phyloP scores from a whole-genome alignment of 2,797 vertebrate genomes.

The Sebastolobus altivelis region DNA sequence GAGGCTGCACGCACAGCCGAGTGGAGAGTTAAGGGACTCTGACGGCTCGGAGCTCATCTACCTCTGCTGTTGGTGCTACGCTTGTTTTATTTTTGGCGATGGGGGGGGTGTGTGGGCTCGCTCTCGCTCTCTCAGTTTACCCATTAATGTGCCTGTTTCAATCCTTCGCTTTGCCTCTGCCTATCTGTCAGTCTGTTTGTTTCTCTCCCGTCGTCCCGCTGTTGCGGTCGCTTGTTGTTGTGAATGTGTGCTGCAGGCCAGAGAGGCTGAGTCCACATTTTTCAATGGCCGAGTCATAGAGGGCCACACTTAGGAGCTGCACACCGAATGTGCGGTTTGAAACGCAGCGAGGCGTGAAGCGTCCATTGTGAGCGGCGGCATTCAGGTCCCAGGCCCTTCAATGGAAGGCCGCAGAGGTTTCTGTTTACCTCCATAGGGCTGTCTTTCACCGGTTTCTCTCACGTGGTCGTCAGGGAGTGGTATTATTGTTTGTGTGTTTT shows the following conservation, averaged over 20 bases:
- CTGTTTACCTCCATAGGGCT: slow-evolving; percentile 68
- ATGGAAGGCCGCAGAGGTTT: slow-evolving; percentile 73
- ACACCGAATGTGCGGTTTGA: slow-evolving; percentile 69
- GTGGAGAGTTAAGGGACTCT: slow-evolving; percentile 47
- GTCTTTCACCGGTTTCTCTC: slow-evolving; percentile 57
- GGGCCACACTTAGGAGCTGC: slow-evolving; percentile 66
- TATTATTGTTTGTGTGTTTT: slow-evolving; percentile 59
- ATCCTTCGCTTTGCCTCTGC: slow-evolving; percentile 26
- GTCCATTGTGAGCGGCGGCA: slow-evolving; percentile 73
- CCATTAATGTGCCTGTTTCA: slow-evolving; percentile 38
- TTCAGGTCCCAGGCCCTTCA: slow-evolving; percentile 65
- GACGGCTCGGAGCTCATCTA: slow-evolving; percentile 52
- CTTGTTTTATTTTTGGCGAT: slow-evolving; percentile 33
- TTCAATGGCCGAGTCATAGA: slow-evolving; percentile 67
- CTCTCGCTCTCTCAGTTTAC: slow-evolving; percentile 19
- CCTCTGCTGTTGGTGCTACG: slow-evolving; percentile 30
- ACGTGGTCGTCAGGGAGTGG: slow-evolving; percentile 37
- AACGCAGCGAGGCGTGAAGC: slow-evolving; percentile 77
- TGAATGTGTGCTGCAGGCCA: slow-evolving; percentile 61
- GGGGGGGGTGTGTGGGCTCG: not conserved
- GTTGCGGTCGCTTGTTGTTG: slow-evolving; percentile 46
- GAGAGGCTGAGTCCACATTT: slow-evolving; percentile 79
- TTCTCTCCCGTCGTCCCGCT: slow-evolving; percentile 28
- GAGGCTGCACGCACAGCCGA: slow-evolving; percentile 36
- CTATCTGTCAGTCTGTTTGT: slow-evolving; percentile 29